Evolutionary conservation across 2,888 invertebrate genomes (phyloP).

Genomic region (Strigamia transsilvanica): DNA sequence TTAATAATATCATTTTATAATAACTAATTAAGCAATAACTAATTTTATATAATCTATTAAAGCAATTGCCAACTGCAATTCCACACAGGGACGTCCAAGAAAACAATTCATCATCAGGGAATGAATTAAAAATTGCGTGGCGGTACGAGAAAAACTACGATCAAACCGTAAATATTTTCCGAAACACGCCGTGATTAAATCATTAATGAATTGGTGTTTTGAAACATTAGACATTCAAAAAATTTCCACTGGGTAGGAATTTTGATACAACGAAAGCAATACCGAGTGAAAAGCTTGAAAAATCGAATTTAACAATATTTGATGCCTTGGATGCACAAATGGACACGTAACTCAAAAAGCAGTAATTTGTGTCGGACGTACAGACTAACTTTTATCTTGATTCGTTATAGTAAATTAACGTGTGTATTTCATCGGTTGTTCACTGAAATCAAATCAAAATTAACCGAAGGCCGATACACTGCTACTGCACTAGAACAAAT

Average conservation of each 20-base stretch:
- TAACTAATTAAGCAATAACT: background rate
- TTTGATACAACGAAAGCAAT: background rate
- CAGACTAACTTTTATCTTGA: background rate
- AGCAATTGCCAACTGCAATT: background rate
- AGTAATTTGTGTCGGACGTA: background rate
- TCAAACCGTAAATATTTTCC: background rate
- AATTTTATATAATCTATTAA: background rate
- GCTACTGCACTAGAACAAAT: background rate
- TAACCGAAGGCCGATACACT: background rate
- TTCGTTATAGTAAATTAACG: background rate
- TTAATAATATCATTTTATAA: background rate
- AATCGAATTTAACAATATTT: background rate
- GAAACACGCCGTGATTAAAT: background rate
- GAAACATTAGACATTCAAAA: background rate
- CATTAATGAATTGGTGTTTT: background rate
- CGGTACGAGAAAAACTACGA: background rate
- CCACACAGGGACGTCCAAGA: background rate
- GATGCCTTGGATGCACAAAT: background rate
- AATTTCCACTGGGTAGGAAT: background rate
- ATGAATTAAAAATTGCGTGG: background rate
- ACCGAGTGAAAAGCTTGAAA: background rate
- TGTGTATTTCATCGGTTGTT: background rate
- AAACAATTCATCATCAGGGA: background rate
- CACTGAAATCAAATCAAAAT: background rate
- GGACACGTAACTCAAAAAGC: background rate